Evolutionary conservation across 2,888 invertebrate genomes (phyloP), one percentile per base, ranked within the genome.

Genomic region (Trypoxylon attenuatum): DNA sequence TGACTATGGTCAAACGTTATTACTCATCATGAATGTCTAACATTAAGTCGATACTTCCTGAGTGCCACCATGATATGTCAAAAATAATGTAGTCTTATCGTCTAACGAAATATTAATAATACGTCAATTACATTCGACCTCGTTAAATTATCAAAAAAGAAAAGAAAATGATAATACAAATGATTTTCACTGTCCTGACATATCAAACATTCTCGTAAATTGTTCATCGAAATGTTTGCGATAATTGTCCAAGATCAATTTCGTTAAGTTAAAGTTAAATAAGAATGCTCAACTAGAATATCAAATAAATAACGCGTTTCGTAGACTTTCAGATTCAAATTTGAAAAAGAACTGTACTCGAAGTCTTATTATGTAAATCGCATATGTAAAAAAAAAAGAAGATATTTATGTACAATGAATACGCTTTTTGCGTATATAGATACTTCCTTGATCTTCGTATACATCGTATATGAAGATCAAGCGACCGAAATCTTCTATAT

Each of bases 401-500:
- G 5, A 49, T 56, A 63, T 46, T 66, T 66, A 63, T 60, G 39
- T 66, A 68, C 55, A 62, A 19, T 25, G 43, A 47, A 27, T 60
- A 54, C 33, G 33, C 33, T 10, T 33, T 33, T 13, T 10, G n/a
- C 33, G 33, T 13, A 2, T 13, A 33, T 69, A 75, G 33, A 50
- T 42, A 23, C 51, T 25, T 71, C 76, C 74, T 81, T 78, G 69
- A 65, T 76, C 74, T 57, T 79, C 80, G 81, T 81, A 81, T 82
- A 80, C 78, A 82, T 78, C 76, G 76, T 80, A 78, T 79, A 81
- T 74, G 78, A 83, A 71, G 77, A 77, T n/a, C 79, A 79, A 82
- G 81, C 49, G 67, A 64, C 53, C 33, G 47, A 22, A 53, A 41
- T 45, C 41, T 22, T 23, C 8, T 38, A 38, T 60, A 57, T 54